Evolutionary conservation across 2,797 vertebrate species (phyloP).

Genomic region (Dromococcyx pavoninus): DNA sequence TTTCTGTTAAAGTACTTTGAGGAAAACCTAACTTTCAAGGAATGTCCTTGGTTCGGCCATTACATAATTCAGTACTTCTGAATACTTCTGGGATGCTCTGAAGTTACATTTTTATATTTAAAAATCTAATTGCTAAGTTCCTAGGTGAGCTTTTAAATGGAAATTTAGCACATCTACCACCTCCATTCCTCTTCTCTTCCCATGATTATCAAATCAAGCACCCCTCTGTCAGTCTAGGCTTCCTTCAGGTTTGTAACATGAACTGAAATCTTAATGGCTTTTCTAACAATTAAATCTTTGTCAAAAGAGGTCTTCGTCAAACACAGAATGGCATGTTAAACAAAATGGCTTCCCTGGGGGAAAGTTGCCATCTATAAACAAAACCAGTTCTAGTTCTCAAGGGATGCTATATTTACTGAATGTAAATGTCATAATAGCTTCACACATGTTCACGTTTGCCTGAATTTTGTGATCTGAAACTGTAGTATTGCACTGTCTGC

Average conservation of each 20-base stretch:
- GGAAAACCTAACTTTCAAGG: constrained; percentile 43
- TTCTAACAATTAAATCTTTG: constrained; percentile 56
- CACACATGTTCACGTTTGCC: constrained; percentile 43
- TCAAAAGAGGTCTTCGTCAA: constrained; percentile 57
- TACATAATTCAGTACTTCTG: constrained; percentile 64
- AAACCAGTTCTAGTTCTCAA: constrained; percentile 58
- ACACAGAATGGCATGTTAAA: constrained; percentile 29
- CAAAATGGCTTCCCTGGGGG: constrained; percentile 56
- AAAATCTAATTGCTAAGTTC: constrained; percentile 64
- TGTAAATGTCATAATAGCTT: constrained; percentile 58
- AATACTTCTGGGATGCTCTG: constrained; percentile 55
- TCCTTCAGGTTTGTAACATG: constrained; percentile 59
- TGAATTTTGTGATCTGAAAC: constrained; percentile 43
- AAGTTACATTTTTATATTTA: constrained; percentile 66
- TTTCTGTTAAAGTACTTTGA: not conserved
- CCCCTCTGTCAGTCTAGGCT: constrained; percentile 50
- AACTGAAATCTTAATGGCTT: constrained; percentile 56
- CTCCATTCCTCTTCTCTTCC: constrained; percentile 50
- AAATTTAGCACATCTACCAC: constrained; percentile 60
- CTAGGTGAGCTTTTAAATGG: constrained; percentile 68
- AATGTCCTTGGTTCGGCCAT: constrained; percentile 51
- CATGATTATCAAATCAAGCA: constrained; percentile 57
- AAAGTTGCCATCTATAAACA: constrained; percentile 61
- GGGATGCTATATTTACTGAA: constrained; percentile 57
- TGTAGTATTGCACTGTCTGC: constrained; percentile 20